Conservation (phyloP, 1,140 invertebrate genomes). For the silkworm (Bombyx mori) region DNA sequence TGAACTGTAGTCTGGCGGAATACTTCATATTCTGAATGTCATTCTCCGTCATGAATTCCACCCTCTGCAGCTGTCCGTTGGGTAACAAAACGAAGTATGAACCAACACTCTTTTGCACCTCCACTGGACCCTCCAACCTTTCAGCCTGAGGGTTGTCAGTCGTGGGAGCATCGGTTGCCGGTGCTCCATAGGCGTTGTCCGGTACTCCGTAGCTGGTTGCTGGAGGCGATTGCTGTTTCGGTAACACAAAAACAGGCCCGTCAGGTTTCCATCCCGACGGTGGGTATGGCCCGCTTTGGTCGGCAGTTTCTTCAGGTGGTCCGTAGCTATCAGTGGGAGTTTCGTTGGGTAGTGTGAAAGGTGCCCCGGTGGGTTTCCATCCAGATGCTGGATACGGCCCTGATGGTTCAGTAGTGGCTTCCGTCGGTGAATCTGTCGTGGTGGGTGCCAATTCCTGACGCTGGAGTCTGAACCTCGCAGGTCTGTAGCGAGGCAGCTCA, state of each 20-base stretch:
- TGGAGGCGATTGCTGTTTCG: slow-evolving; percentile 33
- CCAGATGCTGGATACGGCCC: slow-evolving; percentile 48
- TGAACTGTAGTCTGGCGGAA: slow-evolving; percentile 36
- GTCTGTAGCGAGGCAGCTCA: slow-evolving; percentile 54
- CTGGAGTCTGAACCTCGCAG: slow-evolving; percentile 55
- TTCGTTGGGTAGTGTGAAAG: slow-evolving; percentile 46
- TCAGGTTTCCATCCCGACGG: slow-evolving; percentile 51
- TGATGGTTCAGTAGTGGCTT: slow-evolving; percentile 31
- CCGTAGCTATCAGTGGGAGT: slow-evolving; percentile 27
- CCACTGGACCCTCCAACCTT: slow-evolving; percentile 46
- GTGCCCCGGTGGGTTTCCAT: slow-evolving; percentile 55
- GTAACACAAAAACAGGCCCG: slow-evolving; percentile 39
- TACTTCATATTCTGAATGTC: slow-evolving; percentile 57
- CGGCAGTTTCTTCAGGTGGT: slow-evolving; percentile 26
- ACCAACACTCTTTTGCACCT: slow-evolving; percentile 50
- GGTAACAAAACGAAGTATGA: slow-evolving; percentile 51
- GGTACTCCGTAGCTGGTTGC: slow-evolving; percentile 48
- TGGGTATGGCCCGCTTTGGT: slow-evolving; percentile 32
- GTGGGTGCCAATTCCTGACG: slow-evolving; percentile 47
- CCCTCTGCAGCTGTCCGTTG: slow-evolving; percentile 45
- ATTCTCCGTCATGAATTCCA: slow-evolving; percentile 46
- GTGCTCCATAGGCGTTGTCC: slow-evolving; percentile 32
- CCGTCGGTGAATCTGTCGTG: slow-evolving; percentile 39
- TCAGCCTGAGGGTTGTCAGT: slow-evolving; percentile 45
- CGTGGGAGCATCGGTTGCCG: slow-evolving; percentile 31